phyloP scores from a whole-genome alignment of 2,888 invertebrate genomes.

The Melanchra persicariae region DNA sequence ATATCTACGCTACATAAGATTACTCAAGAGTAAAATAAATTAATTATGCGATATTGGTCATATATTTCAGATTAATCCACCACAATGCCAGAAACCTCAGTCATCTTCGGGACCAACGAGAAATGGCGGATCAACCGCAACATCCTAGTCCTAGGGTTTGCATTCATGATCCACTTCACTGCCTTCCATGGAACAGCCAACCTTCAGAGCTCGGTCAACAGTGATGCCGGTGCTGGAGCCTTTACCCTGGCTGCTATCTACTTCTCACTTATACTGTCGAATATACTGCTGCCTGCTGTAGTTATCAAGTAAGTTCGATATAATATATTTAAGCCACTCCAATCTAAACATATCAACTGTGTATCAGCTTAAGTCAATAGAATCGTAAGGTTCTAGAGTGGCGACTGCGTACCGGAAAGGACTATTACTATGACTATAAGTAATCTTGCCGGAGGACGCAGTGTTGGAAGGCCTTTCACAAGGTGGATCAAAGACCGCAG shows the following conservation, averaged over 20 bases:
- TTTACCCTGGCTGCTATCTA: slow-evolving; percentile 96
- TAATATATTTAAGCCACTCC: not conserved
- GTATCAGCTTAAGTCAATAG: not conserved
- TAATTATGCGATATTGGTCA: too few relatives aligned
- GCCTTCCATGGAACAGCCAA: slow-evolving; percentile 97
- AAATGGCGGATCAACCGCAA: slow-evolving; percentile 95
- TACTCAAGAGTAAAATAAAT: too few relatives aligned
- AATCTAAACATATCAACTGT: not conserved
- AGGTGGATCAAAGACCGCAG: too few relatives aligned
- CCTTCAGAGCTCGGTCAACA: slow-evolving; percentile 96
- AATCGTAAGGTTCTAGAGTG: too few relatives aligned
- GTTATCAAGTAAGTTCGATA: slow-evolving; percentile 93
- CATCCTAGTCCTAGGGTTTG: slow-evolving; percentile 95
- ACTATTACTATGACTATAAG: too few relatives aligned
- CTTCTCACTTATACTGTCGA: slow-evolving; percentile 96
- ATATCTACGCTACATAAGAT: too few relatives aligned
- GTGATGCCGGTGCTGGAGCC: slow-evolving; percentile 95
- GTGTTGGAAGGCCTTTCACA: too few relatives aligned
- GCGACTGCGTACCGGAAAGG: too few relatives aligned
- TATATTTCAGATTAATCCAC: slow-evolving; percentile 32
- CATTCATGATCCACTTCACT: slow-evolving; percentile 98
- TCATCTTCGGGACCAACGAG: slow-evolving; percentile 91
- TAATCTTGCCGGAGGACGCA: too few relatives aligned
- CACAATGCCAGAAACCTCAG: slow-evolving; percentile 74
- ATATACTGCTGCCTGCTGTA: slow-evolving; percentile 96